Conservation (phyloP, 2,888 invertebrate genomes). For the Therioaphis trifolii region DNA sequence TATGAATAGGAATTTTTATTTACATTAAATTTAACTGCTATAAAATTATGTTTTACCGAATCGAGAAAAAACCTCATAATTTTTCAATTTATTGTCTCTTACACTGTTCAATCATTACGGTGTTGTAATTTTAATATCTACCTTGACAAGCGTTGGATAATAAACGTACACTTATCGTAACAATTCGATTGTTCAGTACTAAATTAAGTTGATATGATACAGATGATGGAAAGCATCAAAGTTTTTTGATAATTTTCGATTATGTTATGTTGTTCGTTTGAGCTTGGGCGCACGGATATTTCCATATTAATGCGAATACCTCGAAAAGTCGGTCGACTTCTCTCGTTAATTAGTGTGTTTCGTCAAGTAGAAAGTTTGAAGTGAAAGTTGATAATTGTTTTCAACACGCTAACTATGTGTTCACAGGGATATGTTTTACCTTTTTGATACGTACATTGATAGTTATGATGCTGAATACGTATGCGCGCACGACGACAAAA, state of each 20-base stretch:
- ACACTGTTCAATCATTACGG: not conserved
- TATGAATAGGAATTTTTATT: too few relatives aligned
- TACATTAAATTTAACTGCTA: too few relatives aligned
- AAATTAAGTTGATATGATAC: constrained; percentile 26
- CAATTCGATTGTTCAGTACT: not conserved
- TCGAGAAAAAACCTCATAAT: not conserved
- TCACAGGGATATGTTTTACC: not conserved
- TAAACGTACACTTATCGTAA: too few relatives aligned
- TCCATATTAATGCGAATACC: constrained; percentile 42
- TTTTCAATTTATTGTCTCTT: not conserved
- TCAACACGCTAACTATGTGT: not conserved
- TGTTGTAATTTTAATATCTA: not conserved
- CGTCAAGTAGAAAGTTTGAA: constrained; percentile 28
- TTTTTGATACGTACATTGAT: too few relatives aligned
- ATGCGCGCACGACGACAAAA: too few relatives aligned
- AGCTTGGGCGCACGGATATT: not conserved
- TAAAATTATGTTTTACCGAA: not conserved
- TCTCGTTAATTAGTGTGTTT: constrained; percentile 44
- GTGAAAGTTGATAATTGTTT: constrained; percentile 46
- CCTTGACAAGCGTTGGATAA: not conserved
- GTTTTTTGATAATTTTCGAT: constrained; percentile 25
- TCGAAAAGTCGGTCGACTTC: constrained; percentile 21
- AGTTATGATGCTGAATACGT: too few relatives aligned
- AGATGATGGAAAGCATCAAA: not conserved
- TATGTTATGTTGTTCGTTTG: constrained; percentile 26